Evolutionary conservation across 2,797 vertebrate genomes (phyloP).

Genomic region (Carduelis carduelis): DNA sequence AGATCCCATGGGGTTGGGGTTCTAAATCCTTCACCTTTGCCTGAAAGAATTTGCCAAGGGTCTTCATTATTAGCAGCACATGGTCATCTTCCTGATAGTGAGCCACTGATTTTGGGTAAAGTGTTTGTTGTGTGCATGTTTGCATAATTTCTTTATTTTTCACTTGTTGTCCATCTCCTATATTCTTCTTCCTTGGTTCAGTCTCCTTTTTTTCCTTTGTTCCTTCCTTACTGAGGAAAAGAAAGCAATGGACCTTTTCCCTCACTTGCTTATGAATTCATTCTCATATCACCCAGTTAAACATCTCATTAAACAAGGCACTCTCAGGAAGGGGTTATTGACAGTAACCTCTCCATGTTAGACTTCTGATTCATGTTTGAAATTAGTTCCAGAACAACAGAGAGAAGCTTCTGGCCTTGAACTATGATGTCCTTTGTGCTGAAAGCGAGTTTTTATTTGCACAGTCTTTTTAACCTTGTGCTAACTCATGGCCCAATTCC

Average conservation of each 20-base stretch:
- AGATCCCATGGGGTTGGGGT: not conserved
- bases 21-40: not conserved
- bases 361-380: not conserved
- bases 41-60: not conserved
- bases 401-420: slow-evolving; percentile 32
- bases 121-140: not conserved
- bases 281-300: not conserved
- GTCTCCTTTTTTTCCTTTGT: not conserved
- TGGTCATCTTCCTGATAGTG: fast-evolving
- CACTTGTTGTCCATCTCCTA: not conserved
- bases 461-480: slow-evolving; percentile 22
- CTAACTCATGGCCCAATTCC: not conserved
- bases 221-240: not conserved
- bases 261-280: not conserved
- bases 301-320: slow-evolving; percentile 19
- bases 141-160: not conserved
- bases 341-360: slow-evolving; percentile 13
- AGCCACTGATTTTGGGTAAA: not conserved
- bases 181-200: not conserved
- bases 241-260: not conserved
- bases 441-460: slow-evolving; percentile 2
- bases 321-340: not conserved
- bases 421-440: not conserved
- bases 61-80: not conserved
- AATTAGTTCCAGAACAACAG: slow-evolving; percentile 40